Evolutionary conservation across 2,797 vertebrate species (phyloP).

Genomic region (Kryptolebias ocellatus): DNA sequence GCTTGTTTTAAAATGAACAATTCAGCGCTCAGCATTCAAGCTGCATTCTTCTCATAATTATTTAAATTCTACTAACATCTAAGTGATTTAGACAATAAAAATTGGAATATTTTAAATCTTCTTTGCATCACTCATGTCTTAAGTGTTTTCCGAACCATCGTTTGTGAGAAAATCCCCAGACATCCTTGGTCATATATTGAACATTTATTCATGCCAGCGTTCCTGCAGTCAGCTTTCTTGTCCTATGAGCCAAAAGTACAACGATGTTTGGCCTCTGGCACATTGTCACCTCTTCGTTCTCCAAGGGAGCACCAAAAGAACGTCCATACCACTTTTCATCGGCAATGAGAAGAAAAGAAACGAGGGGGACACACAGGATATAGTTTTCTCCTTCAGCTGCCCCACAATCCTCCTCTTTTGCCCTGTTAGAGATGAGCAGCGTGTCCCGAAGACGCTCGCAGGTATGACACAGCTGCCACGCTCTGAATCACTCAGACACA

Average conservation of each 20-base stretch:
- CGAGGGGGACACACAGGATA: slow-evolving; percentile 46
- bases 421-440: slow-evolving; percentile 61
- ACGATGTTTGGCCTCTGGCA: slow-evolving; percentile 50
- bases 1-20: too few species aligned
- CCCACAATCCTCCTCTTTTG: slow-evolving; percentile 64
- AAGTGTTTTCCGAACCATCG: neutral
- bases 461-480: slow-evolving; percentile 83
- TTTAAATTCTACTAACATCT: too few species aligned
- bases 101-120: neutral
- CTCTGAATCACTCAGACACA: slow-evolving; percentile 70
- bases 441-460: slow-evolving; percentile 79
- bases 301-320: slow-evolving; percentile 43
- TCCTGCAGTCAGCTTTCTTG: neutral
- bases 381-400: slow-evolving; percentile 66
- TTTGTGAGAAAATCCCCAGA: slow-evolving; percentile 18
- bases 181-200: slow-evolving; percentile 2
- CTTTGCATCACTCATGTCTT: neutral
- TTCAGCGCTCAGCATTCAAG: too few species aligned
- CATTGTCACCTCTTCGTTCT: slow-evolving; percentile 60
- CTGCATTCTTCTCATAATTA: too few species aligned
- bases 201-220: slow-evolving; percentile 4
- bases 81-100: neutral
- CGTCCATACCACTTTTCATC: slow-evolving; percentile 19
- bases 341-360: slow-evolving; percentile 36
- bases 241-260: slow-evolving; percentile 5